A percentile compares a stretch with the other conserved stretches of the same genome.
phyloP scores from a whole-genome alignment of 2,888 invertebrate species.

The Hyposoter dolosus region DNA sequence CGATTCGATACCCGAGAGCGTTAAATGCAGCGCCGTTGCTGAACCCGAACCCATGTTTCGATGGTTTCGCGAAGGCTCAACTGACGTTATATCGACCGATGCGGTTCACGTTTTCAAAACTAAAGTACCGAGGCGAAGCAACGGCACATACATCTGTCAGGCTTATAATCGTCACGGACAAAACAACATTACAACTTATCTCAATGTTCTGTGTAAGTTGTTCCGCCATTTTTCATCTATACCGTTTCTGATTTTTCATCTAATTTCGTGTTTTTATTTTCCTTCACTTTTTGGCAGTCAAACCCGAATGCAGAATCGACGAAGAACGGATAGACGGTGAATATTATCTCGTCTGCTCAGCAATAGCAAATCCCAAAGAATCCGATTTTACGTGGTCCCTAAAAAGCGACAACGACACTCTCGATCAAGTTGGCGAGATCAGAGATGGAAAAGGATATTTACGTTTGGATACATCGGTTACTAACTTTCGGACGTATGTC shows the following conservation, averaged over 20 bases:
- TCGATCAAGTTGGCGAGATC: slow-evolving; percentile 87
- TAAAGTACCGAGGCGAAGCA: slow-evolving; percentile 89
- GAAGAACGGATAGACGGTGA: slow-evolving; percentile 90
- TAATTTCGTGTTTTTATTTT: too few species aligned
- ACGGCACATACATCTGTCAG: slow-evolving; percentile 92
- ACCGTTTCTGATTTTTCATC: too few species aligned
- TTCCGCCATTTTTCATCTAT: neutral
- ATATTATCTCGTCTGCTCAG: slow-evolving; percentile 92
- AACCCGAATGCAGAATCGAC: slow-evolving; percentile 93
- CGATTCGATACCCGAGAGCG: slow-evolving; percentile 86
- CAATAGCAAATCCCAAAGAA: slow-evolving; percentile 91
- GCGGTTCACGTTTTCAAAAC: slow-evolving; percentile 88
- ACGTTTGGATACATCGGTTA: slow-evolving; percentile 87
- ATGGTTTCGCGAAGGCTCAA: slow-evolving; percentile 89
- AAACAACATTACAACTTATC: slow-evolving; percentile 88
- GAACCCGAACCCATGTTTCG: slow-evolving; percentile 90
- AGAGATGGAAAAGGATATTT: slow-evolving; percentile 88
- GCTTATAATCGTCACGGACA: slow-evolving; percentile 93
- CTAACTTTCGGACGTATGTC: slow-evolving; percentile 91
- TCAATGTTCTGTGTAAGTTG: slow-evolving; percentile 94
- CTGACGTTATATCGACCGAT: slow-evolving; percentile 85
- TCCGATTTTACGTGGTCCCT: slow-evolving; percentile 94
- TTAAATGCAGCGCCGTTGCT: slow-evolving; percentile 88
- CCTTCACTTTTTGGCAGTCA: slow-evolving; percentile 86
- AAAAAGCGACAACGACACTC: slow-evolving; percentile 93